A percentile compares a stretch with the other conserved stretches of the same genome.
phyloP scores from a whole-genome alignment of 2,888 invertebrate genomes.

The Colletes collaris region DNA sequence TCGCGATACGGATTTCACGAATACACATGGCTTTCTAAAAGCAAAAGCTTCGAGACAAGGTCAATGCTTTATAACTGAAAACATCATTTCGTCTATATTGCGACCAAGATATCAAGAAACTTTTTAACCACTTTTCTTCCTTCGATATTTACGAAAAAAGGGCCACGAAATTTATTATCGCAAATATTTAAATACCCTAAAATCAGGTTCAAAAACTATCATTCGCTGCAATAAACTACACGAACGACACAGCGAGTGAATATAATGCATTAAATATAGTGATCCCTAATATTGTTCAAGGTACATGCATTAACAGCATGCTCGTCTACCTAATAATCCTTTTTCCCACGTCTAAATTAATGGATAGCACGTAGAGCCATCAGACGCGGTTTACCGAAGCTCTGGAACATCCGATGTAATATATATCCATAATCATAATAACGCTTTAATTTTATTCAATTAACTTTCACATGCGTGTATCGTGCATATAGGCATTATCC shows the following conservation, averaged over 20 bases:
- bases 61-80: neutral
- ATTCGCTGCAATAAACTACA: neutral
- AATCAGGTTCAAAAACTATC: neutral
- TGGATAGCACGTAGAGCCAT: slow-evolving; percentile 29
- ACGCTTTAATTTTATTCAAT: slow-evolving; percentile 36
- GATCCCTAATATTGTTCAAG: slow-evolving; percentile 30
- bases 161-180: neutral
- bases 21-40: slow-evolving; percentile 23
- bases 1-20: slow-evolving; percentile 12
- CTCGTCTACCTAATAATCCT: slow-evolving; percentile 47
- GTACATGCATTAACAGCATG: slow-evolving; percentile 38
- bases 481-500: neutral
- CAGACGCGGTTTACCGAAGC: slow-evolving; percentile 37
- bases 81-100: neutral
- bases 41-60: neutral
- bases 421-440: slow-evolving; percentile 23
- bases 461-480: neutral
- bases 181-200: neutral
- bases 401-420: slow-evolving; percentile 21
- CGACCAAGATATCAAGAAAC: neutral
- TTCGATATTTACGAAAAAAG: neutral
- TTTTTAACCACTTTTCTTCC: neutral
- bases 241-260: neutral
- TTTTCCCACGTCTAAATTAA: slow-evolving; percentile 49
- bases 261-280: slow-evolving; percentile 18